These are phyloP conservation scores for Linnaemya vulpina DNA, from an alignment of 2,888 invertebrate genomes.

Conservation along the genomic window DNA sequence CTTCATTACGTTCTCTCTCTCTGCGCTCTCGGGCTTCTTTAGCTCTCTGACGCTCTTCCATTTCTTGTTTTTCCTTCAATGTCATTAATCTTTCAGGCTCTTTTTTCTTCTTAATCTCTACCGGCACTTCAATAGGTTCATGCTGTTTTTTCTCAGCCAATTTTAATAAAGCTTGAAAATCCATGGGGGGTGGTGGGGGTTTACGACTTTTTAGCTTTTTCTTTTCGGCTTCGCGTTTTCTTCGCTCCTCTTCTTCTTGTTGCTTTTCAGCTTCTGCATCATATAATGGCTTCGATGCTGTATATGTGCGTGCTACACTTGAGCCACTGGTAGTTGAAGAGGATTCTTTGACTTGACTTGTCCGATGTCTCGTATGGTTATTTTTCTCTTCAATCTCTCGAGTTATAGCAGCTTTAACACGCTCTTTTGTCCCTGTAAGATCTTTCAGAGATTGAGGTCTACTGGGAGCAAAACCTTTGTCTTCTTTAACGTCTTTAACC, in stretches of 20 bases:
- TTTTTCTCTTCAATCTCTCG: constrained; percentile 89
- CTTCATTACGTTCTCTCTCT: constrained; percentile 80
- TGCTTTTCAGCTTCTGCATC: constrained; percentile 78
- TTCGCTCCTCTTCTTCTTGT: constrained; percentile 79
- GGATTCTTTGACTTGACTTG: constrained; percentile 55
- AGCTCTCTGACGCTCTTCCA: constrained; percentile 88
- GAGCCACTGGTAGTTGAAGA: constrained; percentile 41
- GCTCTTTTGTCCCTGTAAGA: constrained; percentile 86
- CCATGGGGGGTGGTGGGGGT: constrained; percentile 88
- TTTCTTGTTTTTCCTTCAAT: constrained; percentile 90
- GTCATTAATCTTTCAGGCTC: constrained; percentile 90
- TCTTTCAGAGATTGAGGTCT: constrained; percentile 81
- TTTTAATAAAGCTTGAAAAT: constrained; percentile 90
- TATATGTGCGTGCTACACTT: constrained; percentile 75
- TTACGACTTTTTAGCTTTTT: constrained; percentile 85
- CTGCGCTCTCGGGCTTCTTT: constrained; percentile 84
- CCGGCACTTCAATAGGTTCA: constrained; percentile 87
- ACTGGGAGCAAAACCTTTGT: constrained; percentile 87
- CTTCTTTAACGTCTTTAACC: constrained; percentile 84
- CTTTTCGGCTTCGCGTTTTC: constrained; percentile 79
- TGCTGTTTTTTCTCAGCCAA: constrained; percentile 92
- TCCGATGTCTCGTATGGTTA: constrained; percentile 83
- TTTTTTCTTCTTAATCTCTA: constrained; percentile 83
- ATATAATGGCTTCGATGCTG: constrained; percentile 79
- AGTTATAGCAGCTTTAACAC: constrained; percentile 90